Evolutionary conservation across 2,113 vertebrate species (phyloP).

Genomic region (Meles meles): DNA sequence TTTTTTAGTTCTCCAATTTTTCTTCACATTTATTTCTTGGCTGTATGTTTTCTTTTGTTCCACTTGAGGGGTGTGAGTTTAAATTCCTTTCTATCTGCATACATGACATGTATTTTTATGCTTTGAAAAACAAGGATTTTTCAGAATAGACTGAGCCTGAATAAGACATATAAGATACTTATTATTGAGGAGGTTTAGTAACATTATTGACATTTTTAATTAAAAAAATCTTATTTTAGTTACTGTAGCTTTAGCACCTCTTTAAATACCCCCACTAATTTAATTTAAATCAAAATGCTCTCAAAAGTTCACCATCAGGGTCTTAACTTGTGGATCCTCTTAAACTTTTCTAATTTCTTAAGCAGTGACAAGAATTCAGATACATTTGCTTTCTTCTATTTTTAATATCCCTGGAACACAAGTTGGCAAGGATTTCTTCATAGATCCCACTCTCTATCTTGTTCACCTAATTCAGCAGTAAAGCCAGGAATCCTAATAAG

Average conservation of each 20-base stretch:
- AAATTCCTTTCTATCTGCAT: too few relatives aligned
- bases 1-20: slow-evolving; percentile 5
- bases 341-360: background rate
- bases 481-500: background rate
- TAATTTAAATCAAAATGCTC: background rate
- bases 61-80: background rate
- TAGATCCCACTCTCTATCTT: background rate
- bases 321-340: background rate
- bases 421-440: background rate
- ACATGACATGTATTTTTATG: slow-evolving; percentile 17
- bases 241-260: background rate
- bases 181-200: background rate
- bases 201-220: slow-evolving; percentile 4
- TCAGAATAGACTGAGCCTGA: background rate
- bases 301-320: background rate
- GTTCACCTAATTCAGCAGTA: background rate
- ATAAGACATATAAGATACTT: background rate
- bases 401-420: background rate
- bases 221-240: slow-evolving; percentile 15
- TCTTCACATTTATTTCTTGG: slow-evolving; percentile 13
- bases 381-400: background rate
- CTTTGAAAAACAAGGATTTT: background rate
- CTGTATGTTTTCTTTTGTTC: background rate
- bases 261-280: slow-evolving; percentile 36
- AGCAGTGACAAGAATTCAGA: background rate